Evolutionary conservation across 2,797 vertebrate genomes (phyloP), one percentile per base, ranked within the genome.

Genomic region (Rhabdomys pumilio): DNA sequence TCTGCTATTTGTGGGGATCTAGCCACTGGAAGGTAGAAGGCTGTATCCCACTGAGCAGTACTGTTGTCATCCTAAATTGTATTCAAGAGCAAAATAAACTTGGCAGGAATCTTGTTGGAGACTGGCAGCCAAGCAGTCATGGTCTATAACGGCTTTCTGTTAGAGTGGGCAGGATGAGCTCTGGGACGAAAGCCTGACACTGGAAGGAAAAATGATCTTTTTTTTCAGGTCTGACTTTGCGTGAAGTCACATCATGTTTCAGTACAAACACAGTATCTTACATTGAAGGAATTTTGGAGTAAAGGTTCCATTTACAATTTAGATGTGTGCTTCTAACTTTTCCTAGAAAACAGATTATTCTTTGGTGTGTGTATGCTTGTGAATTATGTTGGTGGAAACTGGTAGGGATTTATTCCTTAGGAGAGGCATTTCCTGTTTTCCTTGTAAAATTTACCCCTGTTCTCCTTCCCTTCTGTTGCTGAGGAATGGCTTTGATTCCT

Each of bases 241-340:
- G 6, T 82, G 19, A 8, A 22, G 88, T 87, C 61, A 44, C 11
- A 50, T 81, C 20, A 1, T 59, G 38, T 53, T 95, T 90, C 81
- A 84, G 26, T 24, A 76, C 50, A 73, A 85, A 34, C 55, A n/a
- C 19, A 0, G 0, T 73, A 13, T 73, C 44, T 94, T 80, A 67
- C 53, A 57, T 55, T 34, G 11, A 86, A 34, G 65, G 59, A 5
- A 67, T 84, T 84, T 90, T 50, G 17, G 26, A 82, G 22, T 82
- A 47, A 87, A 92, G 83, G 4, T n/a, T 19, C 55, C 44, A 53
- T 83, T 85, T 47, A 84, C 22, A 22, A 6, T 95, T 97, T 91
- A 57, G 12, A 84, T 96, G 17, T 31, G 20, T 91, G 59, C 76
- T 96, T 75, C 90, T 47, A 90, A 65, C 61, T 93, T 95, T 77